Evolutionary conservation across 2,888 invertebrate species (phyloP), one percentile per base, ranked within the genome.

Genomic region (Acleris laterana): DNA sequence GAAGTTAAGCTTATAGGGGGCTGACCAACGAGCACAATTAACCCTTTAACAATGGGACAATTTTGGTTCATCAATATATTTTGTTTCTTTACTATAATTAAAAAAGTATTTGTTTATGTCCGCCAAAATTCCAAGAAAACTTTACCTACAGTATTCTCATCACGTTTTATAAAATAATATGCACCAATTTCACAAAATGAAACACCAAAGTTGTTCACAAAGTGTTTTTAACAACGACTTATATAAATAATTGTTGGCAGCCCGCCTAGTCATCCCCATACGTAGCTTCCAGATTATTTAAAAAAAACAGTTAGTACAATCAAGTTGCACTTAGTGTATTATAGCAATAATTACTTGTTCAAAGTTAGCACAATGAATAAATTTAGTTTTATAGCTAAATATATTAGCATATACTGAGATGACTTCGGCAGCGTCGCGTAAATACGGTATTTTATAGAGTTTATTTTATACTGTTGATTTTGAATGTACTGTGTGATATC

Each of bases 281-380:
- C 55, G 50, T 66, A 74, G 72, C 85, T 86, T 88, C 83, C 83
- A 84, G 78, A 76, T 70, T 77, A 76, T 72, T 76, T 73, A 71
- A 76, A 78, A 75, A 75, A 75, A 81, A 78, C 78, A 61, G 77
- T 86, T 86, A 90, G 89, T 90, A 91, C 89, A 91, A 90, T 88
- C 82, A 74, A 81, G 77, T 80, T 75, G 84, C 85, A 85, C 79
- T 73, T 85, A 85, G 87, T 71, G 74, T 81, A 80, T 70, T 72
- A 77, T 80, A 80, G 80, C 55, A 68, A 67, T 84, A 84, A 80
- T 75, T 69, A 78, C 78, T 82, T 80, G 81, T 81, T 70, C 69
- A 63, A 72, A 59, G 69, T 72, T 82, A 86, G 85, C 84, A 84
- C 84, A 85, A 83, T 81, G 77, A 76, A 75, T 63, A 77, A 73